Base-by-base conservation (phyloP, 2,888 invertebrate genomes). In the Autographa gamma region DNA sequence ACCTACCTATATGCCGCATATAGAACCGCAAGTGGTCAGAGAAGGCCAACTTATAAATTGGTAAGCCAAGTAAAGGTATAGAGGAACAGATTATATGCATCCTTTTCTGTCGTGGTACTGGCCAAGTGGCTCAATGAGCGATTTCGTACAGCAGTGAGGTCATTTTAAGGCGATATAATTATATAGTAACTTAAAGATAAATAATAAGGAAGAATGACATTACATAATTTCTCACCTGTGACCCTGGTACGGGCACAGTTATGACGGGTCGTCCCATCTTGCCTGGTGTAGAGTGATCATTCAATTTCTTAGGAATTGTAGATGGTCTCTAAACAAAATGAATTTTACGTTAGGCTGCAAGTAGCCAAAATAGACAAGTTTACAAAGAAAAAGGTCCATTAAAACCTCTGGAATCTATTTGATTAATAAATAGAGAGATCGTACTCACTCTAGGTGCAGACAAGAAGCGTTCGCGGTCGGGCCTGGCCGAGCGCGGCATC, bases 311-410 rank as follows among this genome's bases (percentile, higher is more conserved):
- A 9, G 89, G 82, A 68, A 86, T 80, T 16, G 84, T 82, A 25
- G 86, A 81, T 38, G 84, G 85, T 75, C 79, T 88, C 91, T 92
- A 82, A 69, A 63, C 25, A 65, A 62, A 59, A 66, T n/a, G 58
- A 19, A 48, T 48, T 48, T 6, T 48, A 48, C 48, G 14, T 48
- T 48, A n/a, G 16, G n/a, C 6, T 16, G 2, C 4, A 16, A 14
- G 5, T 16, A 14, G 14, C 41, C 13, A 34, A 34, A 34, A 6
- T 34, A 34, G 2, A 9, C 34, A 34, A 32, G 32, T n/a, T n/a
- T n/a, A n/a, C n/a, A n/a, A n/a, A n/a, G 1, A 25, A 25, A 3
- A 25, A 25, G 25, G 1, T 3, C 25, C 25, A 25, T 2, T 25
- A 25, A 25, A 25, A 25, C 25, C n/a, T n/a, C n/a, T n/a, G n/a